phyloP scores from a whole-genome alignment of 2,888 invertebrate species.

The Melitaea athalia region DNA sequence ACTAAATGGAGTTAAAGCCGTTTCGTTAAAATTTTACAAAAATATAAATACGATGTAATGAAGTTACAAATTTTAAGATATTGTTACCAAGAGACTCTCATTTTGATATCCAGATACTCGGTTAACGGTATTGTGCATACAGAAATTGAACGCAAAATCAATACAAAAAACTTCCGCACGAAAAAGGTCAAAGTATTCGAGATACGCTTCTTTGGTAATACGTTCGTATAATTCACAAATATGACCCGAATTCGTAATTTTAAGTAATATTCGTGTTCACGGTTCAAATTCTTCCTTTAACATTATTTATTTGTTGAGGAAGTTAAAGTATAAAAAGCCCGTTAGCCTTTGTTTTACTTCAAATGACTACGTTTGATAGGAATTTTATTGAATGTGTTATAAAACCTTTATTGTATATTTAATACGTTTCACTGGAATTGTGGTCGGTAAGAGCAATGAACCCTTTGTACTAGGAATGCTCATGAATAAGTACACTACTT shows the following conservation, averaged over 20 bases:
- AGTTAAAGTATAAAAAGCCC: neutral
- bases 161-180: conserved; percentile 31
- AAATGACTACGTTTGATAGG: neutral
- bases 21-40: neutral
- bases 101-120: conserved; percentile 28
- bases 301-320: neutral
- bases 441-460: too few relatives aligned
- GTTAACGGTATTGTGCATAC: conserved; percentile 22
- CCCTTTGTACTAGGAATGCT: too few relatives aligned
- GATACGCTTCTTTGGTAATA: conserved; percentile 16
- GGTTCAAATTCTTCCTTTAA: neutral
- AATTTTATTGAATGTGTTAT: neutral
- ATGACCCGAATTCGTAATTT: conserved; percentile 19
- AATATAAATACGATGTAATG: conserved; percentile 16
- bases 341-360: neutral
- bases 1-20: neutral
- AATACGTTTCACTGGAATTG: too few relatives aligned
- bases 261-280: neutral
- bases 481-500: too few relatives aligned
- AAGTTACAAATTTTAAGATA: conserved; percentile 21
- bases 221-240: conserved; percentile 13
- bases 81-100: conserved; percentile 21
- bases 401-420: neutral
- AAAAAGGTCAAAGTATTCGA: conserved; percentile 24
- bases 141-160: conserved; percentile 33